Conservation (phyloP, 1,140 invertebrate species). For the Penaeus vannamei region DNA sequence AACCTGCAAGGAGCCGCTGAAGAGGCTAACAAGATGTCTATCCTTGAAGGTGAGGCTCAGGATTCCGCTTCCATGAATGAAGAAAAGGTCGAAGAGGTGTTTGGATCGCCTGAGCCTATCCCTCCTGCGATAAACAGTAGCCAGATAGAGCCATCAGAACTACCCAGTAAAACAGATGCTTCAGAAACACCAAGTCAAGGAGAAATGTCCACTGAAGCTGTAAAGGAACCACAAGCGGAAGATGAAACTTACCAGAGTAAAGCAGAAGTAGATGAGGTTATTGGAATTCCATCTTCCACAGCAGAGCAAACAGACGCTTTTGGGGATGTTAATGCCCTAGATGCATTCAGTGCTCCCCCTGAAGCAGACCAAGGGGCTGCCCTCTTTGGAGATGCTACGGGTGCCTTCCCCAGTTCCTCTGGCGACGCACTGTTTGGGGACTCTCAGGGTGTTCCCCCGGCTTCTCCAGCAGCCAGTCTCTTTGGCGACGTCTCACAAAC, state of each 20-base stretch:
- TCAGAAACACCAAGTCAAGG: conserved; percentile 46
- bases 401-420: conserved; percentile 31
- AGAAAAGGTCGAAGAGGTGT: conserved; percentile 55
- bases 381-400: conserved; percentile 51
- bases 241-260: conserved; percentile 38
- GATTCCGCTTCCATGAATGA: conserved; percentile 46
- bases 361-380: conserved; percentile 42
- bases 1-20: conserved; percentile 48
- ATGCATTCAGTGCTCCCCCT: conserved; percentile 66
- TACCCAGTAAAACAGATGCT: conserved; percentile 21
- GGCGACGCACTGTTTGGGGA: conserved; percentile 51
- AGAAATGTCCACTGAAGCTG: conserved; percentile 31
- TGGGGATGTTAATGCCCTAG: conserved; percentile 59
- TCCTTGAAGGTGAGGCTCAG: conserved; percentile 43
- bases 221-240: conserved; percentile 45
- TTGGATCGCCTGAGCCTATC: conserved; percentile 58
- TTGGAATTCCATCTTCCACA: conserved; percentile 37
- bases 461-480: conserved; percentile 48
- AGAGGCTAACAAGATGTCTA: conserved; percentile 41
- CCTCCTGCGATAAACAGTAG: conserved; percentile 38
- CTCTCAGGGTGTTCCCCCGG: not conserved
- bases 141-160: conserved; percentile 18
- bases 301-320: conserved; percentile 49
- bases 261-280: conserved; percentile 26
- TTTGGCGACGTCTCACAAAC: too few species aligned